Evolutionary conservation across 1,140 invertebrate genomes (phyloP), one percentile per base, ranked within the genome.

Genomic region (Heliconius himera): DNA sequence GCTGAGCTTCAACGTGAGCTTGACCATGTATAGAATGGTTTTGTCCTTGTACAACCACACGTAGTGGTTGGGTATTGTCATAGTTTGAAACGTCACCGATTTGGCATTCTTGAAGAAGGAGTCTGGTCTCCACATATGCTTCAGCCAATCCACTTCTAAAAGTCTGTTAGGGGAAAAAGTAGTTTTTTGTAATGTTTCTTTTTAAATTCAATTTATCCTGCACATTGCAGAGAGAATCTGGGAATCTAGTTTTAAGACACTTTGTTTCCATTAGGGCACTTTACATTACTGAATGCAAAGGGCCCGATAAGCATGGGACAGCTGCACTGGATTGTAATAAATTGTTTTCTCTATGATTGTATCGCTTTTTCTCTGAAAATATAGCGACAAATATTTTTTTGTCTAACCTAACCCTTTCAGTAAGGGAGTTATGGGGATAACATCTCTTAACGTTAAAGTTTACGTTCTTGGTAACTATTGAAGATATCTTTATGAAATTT

Each of bases 31-130:
- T 1, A 98, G 92, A 76, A 98, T 72, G 8, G 70, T 72, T 41
- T 98, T 98, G 88, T 98, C 97, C 90, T 98, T 98, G 90, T 98
- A 98, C 16, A 98, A 92, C 97, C 97, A 98, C 83, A 98, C 96
- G 84, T 98, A 98, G 88, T 98, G 98, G 94, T 98, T 98, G 0
- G 98, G 98, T 82, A 98, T 98, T 70, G 98, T 98, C 98, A 98
- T 98, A 0, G 97, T 98, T 92, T 98, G 98, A 88, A 98, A 98
- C 4, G 97, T 98, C 0, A 98, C 98, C 11, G 97, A 97, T 93
- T 98, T 98, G 49, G 98, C 98, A 90, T 98, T 98, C 90, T 98
- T 98, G 91, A 98, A 98, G 91, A 97, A 98, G 0, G 97, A 98
- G 94, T 98, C 98, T 0, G 98, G 98, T 71, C 98, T 95, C 98